These are phyloP conservation scores for Microtus montanus DNA, from an alignment of 2,113 vertebrate species.

Conservation along the genomic window DNA sequence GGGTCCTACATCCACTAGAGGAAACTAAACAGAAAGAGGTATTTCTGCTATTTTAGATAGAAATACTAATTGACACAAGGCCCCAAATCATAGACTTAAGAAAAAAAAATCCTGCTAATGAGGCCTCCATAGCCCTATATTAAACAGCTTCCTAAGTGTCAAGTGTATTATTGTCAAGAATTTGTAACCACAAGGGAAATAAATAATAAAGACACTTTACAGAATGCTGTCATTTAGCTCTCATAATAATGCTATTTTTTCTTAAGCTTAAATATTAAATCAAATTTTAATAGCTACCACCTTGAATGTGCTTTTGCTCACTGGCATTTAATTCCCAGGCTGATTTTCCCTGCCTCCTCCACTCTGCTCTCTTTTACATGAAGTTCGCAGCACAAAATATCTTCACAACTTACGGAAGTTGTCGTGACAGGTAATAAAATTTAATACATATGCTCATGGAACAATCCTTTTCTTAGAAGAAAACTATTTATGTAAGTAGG, in stretches of 20 bases:
- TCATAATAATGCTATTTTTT: constrained; percentile 67
- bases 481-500: neutral
- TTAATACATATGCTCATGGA: neutral
- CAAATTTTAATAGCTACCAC: constrained; percentile 39
- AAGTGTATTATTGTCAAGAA: constrained; percentile 57
- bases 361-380: neutral
- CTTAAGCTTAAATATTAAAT: constrained; percentile 59
- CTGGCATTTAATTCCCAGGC: neutral
- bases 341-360: neutral
- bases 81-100: constrained; percentile 77
- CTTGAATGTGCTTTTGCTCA: constrained; percentile 20
- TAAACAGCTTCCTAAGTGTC: constrained; percentile 77
- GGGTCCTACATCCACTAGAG: constrained; percentile 76
- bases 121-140: constrained; percentile 81
- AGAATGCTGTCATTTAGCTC: constrained; percentile 79
- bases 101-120: constrained; percentile 82
- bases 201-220: constrained; percentile 76
- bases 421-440: neutral
- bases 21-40: constrained; percentile 80
- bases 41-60: constrained; percentile 80
- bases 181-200: constrained; percentile 74
- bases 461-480: neutral
- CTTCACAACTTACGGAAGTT: constrained; percentile 7
- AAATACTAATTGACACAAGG: constrained; percentile 82
- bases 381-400: neutral